Conservation (phyloP, 1,140 invertebrate species). For the Samia ricini region DNA sequence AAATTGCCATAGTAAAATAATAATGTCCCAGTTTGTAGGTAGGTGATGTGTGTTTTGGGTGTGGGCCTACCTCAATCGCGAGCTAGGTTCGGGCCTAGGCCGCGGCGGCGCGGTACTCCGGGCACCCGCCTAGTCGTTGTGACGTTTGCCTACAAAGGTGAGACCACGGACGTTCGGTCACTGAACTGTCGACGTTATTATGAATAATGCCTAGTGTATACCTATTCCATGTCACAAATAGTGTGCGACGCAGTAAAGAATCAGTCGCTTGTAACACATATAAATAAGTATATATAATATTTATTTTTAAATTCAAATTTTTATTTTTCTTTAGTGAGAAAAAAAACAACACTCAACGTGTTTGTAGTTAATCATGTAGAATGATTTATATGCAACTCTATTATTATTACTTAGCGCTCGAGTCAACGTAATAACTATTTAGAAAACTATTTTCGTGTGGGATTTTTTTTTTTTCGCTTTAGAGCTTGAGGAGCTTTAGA, state of each 20-base stretch:
- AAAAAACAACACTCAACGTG: too few relatives aligned
- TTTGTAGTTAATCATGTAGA: too few relatives aligned
- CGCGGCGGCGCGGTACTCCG: slow-evolving; percentile 17
- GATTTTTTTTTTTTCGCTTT: too few relatives aligned
- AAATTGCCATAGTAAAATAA: too few relatives aligned
- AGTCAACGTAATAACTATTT: neutral
- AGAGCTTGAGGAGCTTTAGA: neutral
- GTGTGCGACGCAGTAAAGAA: slow-evolving; percentile 23
- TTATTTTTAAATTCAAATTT: neutral
- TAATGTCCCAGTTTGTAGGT: neutral
- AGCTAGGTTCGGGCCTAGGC: slow-evolving; percentile 17
- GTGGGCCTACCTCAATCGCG: slow-evolving; percentile 31
- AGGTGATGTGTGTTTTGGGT: neutral
- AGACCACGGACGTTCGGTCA: slow-evolving; percentile 40
- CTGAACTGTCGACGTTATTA: slow-evolving; percentile 31
- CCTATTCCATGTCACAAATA: slow-evolving; percentile 35
- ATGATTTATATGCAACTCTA: neutral
- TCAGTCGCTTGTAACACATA: slow-evolving; percentile 24
- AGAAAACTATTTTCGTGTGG: neutral
- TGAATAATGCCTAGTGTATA: slow-evolving; percentile 31
- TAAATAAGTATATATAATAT: neutral
- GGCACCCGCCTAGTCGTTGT: slow-evolving; percentile 28
- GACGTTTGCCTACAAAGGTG: slow-evolving; percentile 49
- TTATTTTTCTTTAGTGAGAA: neutral
- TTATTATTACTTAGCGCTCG: neutral